Conservation (phyloP, 2,888 invertebrate genomes). For the Aspidiotus rigidus region DNA sequence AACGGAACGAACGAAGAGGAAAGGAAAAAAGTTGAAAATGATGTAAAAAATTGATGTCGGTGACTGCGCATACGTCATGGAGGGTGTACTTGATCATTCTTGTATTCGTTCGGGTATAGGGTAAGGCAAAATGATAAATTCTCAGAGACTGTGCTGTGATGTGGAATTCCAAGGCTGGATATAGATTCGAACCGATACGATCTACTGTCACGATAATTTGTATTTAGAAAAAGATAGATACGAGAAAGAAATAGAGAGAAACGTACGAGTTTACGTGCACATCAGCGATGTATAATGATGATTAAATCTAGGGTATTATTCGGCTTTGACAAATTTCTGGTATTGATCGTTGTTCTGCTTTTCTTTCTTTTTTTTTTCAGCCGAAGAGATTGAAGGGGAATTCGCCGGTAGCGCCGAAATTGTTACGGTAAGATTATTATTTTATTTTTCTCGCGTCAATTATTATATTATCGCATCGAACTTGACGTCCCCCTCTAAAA, state of each 20-base stretch:
- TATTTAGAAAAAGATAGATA: background rate
- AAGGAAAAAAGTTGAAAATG: background rate
- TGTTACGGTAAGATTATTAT: slow-evolving; percentile 22
- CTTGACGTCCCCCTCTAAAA: too few species aligned
- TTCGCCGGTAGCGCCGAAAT: slow-evolving; percentile 10
- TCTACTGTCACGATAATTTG: slow-evolving; percentile 2
- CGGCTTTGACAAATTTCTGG: slow-evolving; percentile 1
- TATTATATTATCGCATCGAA: background rate
- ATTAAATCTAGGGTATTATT: too few species aligned
- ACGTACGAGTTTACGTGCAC: too few species aligned
- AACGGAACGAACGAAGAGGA: too few species aligned
- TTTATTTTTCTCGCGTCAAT: background rate
- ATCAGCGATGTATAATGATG: too few species aligned
- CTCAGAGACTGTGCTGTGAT: background rate
- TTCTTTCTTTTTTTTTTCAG: slow-evolving; percentile 21
- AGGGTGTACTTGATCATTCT: background rate
- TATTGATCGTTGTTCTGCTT: slow-evolving; percentile 1
- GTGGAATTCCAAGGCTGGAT: background rate
- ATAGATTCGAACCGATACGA: background rate
- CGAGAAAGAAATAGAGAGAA: too few species aligned
- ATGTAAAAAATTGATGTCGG: background rate
- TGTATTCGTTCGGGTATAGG: background rate
- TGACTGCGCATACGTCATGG: background rate
- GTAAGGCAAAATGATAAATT: background rate
- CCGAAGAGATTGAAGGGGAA: slow-evolving; percentile 24